These are phyloP conservation scores for Diadumene lineata DNA, from an alignment of 92 coral and sea anemone genomes.

Conservation along the genomic window DNA sequence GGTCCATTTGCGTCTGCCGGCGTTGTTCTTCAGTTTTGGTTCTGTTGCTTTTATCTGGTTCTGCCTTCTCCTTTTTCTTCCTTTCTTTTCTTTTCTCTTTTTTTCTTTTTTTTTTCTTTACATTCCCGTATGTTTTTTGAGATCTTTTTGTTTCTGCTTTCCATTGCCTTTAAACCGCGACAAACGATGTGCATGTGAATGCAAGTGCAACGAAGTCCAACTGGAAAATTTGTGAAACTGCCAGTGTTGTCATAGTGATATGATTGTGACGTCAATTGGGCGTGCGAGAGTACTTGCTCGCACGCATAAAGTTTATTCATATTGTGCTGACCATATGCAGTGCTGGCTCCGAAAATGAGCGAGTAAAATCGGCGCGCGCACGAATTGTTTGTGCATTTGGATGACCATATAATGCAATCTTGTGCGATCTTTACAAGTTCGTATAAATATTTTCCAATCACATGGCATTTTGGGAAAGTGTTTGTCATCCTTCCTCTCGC, in stretches of 20 bases:
- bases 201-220: background rate
- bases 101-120: too few relatives aligned
- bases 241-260: background rate
- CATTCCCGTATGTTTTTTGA: background rate
- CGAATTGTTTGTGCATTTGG: background rate
- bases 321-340: background rate
- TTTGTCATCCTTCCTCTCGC: too few relatives aligned
- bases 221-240: too few relatives aligned
- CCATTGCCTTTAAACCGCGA: background rate
- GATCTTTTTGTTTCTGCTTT: background rate
- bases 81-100: background rate
- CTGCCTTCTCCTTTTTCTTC: too few relatives aligned
- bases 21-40: too few relatives aligned
- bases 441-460: too few relatives aligned
- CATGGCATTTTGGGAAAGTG: too few relatives aligned
- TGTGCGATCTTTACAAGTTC: too few relatives aligned
- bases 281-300: background rate
- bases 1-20: too few relatives aligned
- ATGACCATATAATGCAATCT: too few relatives aligned
- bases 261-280: slow-evolving; percentile 10
- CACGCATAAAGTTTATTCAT: background rate
- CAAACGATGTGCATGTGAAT: background rate
- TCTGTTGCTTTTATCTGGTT: too few relatives aligned
- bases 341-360: background rate
- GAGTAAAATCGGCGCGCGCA: background rate